Evolutionary conservation across 2,797 vertebrate genomes (phyloP).

Genomic region (Avahi laniger): DNA sequence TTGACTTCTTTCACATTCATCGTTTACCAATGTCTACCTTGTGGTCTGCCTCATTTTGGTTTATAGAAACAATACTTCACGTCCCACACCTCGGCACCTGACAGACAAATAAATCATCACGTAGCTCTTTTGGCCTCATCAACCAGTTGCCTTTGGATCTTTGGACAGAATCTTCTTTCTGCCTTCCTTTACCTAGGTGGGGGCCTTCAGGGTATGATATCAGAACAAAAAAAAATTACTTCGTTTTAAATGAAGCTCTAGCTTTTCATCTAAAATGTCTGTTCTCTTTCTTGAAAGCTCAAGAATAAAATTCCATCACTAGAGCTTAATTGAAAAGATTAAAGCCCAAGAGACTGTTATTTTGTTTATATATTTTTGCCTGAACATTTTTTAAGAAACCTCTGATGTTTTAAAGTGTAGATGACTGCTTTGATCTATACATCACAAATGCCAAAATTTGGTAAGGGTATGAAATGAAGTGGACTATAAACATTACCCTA

Average conservation of each 20-base stretch:
- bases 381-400: slow-evolving; percentile 17
- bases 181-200: not conserved
- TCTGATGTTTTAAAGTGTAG: slow-evolving; percentile 34
- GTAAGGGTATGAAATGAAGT: not conserved
- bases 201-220: not conserved
- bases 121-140: slow-evolving; percentile 31
- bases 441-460: slow-evolving; percentile 43
- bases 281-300: slow-evolving; percentile 16
- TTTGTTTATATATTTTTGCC: slow-evolving; percentile 11
- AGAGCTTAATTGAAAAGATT: slow-evolving; percentile 38
- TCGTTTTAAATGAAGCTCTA: slow-evolving; percentile 19
- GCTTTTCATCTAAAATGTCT: slow-evolving; percentile 35
- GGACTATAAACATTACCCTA: not conserved
- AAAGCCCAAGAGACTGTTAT: not conserved
- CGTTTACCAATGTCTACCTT: not conserved
- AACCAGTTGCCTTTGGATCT: not conserved
- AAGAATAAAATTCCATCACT: slow-evolving; percentile 27
- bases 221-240: not conserved
- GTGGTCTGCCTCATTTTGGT: slow-evolving; percentile 36
- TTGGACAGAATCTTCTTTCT: slow-evolving; percentile 32
- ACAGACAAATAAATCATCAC: slow-evolving; percentile 39
- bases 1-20: not conserved
- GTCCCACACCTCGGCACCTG: not conserved
- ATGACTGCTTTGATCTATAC: not conserved
- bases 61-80: slow-evolving; percentile 49